Conservation (phyloP, 2,113 vertebrate species). For the Setophaga kirtlandii region DNA sequence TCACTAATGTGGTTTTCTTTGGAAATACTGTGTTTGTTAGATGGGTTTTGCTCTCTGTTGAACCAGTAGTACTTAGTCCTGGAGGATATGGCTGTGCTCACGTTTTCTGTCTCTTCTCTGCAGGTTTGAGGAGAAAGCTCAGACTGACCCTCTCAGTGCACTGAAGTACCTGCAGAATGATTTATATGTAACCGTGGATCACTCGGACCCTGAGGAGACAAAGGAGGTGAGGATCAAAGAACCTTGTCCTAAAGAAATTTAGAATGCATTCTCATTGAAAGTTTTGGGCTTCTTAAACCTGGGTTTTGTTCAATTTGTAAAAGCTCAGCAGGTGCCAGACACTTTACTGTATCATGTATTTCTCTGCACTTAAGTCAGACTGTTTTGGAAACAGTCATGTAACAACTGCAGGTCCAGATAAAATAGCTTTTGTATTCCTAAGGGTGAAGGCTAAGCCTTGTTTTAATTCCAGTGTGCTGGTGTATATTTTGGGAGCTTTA, state of each 20-base stretch:
- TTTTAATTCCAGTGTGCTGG: slow-evolving; percentile 19
- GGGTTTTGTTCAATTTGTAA: neutral
- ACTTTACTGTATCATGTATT: neutral
- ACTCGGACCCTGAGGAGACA: slow-evolving; percentile 93
- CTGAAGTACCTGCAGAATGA: slow-evolving; percentile 98
- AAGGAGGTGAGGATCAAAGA: slow-evolving; percentile 85
- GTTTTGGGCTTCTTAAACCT: neutral
- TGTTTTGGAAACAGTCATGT: neutral
- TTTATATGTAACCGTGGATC: slow-evolving; percentile 95
- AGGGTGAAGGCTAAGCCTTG: neutral
- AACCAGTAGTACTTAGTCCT: neutral
- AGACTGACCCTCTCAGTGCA: slow-evolving; percentile 92
- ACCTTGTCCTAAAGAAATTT: neutral
- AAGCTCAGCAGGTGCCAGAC: neutral
- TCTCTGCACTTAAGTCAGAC: neutral
- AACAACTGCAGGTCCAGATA: neutral
- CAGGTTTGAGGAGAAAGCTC: slow-evolving; percentile 98
- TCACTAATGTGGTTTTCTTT: neutral
- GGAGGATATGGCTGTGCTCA: neutral
- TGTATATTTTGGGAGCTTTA: slow-evolving; percentile 52
- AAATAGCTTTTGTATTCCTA: slow-evolving; percentile 2
- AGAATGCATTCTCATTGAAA: neutral
- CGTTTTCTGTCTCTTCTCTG: slow-evolving; percentile 5
- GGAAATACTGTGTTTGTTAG: neutral
- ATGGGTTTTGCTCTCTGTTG: neutral